A percentile compares a stretch with the other conserved stretches of the same genome.
These are phyloP conservation scores for Gryllus longicercus DNA, from an alignment of 2,888 invertebrate species.

Conservation along the genomic window DNA sequence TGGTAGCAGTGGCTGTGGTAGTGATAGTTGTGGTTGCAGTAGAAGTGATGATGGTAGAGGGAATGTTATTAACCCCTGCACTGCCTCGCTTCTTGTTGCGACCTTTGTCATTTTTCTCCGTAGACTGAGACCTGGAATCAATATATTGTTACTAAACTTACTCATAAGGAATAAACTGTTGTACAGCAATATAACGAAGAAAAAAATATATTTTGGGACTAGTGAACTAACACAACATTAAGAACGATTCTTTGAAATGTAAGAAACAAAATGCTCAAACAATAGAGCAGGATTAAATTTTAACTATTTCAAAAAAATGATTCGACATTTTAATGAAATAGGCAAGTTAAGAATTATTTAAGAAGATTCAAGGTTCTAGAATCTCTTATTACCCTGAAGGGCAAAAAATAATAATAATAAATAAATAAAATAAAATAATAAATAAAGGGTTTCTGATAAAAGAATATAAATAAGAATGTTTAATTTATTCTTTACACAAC, in stretches of 20 bases:
- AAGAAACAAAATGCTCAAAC: neutral
- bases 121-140: slow-evolving; percentile 48
- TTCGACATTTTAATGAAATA: neutral
- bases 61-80: slow-evolving; percentile 41
- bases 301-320: neutral
- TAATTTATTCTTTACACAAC: neutral
- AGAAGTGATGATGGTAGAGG: slow-evolving; percentile 39
- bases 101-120: slow-evolving; percentile 48
- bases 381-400: no score
- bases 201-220: neutral
- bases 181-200: neutral
- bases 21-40: slow-evolving; percentile 38
- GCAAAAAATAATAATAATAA: no score
- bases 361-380: no score
- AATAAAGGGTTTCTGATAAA: neutral
- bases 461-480: neutral
- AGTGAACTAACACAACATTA: no score
- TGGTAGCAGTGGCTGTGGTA: slow-evolving; percentile 35
- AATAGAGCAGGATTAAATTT: neutral
- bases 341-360: neutral
- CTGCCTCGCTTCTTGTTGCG: slow-evolving; percentile 42
- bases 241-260: neutral
- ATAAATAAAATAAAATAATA: neutral
- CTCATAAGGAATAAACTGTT: neutral
- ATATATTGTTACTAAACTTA: slow-evolving; percentile 19